phyloP scores from a whole-genome alignment of 2,113 vertebrate genomes.

The Halcyon malimbica region DNA sequence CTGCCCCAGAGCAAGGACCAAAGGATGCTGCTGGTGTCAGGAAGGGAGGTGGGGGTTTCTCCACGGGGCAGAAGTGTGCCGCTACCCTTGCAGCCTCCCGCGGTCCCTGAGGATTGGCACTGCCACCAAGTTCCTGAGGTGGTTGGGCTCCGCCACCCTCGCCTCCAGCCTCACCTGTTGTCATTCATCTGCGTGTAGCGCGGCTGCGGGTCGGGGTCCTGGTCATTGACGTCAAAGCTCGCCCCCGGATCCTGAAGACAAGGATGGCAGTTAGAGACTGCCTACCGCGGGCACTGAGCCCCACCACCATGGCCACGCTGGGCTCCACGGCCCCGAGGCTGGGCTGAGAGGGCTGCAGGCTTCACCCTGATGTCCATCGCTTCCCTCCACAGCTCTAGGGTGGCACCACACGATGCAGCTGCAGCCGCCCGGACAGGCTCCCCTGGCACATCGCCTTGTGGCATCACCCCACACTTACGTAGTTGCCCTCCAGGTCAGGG shows the following conservation, averaged over 20 bases:
- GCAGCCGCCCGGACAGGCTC: accelerated
- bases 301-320: background rate
- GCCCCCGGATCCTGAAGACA: constrained; percentile 87
- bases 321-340: background rate
- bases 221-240: constrained; percentile 96
- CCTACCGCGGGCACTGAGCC: accelerated
- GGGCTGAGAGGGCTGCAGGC: background rate
- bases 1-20: background rate
- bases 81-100: background rate
- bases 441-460: accelerated
- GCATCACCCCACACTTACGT: constrained; percentile 80
- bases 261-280: background rate
- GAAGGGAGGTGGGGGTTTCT: background rate
- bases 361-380: background rate
- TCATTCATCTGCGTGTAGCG: constrained; percentile 97
- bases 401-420: accelerated
- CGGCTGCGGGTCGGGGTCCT: constrained; percentile 93
- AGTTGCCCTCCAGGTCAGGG: constrained; percentile 92
- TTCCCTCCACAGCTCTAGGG: no score
- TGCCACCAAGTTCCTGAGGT: accelerated
- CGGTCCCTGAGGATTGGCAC: background rate
- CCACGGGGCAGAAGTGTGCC: accelerated
- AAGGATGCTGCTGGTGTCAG: accelerated
- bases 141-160: background rate
- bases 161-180: constrained; percentile 82